Percentiles rank a stretch among this genome's conserved stretches.
These are phyloP conservation scores for Drosophila varians DNA, from an alignment of 1,140 invertebrate genomes.

Conservation along the genomic window DNA sequence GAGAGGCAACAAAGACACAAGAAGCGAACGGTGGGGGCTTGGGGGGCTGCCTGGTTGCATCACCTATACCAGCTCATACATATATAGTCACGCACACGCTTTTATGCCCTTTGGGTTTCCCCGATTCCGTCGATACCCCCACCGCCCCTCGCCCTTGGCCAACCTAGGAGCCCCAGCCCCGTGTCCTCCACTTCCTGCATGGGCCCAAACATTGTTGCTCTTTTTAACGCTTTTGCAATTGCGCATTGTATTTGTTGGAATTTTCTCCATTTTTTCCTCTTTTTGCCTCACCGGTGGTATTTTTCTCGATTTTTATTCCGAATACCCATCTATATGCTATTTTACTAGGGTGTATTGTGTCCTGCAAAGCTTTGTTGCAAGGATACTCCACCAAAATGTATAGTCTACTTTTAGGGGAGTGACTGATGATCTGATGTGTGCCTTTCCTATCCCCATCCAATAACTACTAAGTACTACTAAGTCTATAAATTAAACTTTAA, in stretches of 20 bases:
- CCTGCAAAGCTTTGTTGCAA: no score
- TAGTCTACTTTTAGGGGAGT: no score
- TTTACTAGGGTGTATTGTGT: neutral
- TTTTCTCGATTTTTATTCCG: conserved; percentile 13
- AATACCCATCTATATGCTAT: neutral
- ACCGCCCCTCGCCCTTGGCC: neutral
- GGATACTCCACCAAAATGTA: no score
- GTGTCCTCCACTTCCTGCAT: neutral
- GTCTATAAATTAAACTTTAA: neutral
- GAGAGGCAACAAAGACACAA: conserved; percentile 46
- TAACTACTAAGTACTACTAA: neutral
- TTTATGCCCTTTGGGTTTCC: conserved; percentile 57
- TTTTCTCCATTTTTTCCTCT: conserved; percentile 17
- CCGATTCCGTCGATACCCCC: conserved; percentile 6
- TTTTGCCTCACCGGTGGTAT: neutral
- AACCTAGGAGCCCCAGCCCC: neutral
- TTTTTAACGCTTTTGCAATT: conserved; percentile 75
- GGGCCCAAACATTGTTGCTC: conserved; percentile 72
- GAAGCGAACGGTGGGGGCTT: neutral
- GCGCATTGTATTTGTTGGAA: conserved; percentile 78
- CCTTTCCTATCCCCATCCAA: no score
- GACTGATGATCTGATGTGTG: no score
- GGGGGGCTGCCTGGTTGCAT: neutral
- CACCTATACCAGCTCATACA: conserved; percentile 22
- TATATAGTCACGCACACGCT: conserved; percentile 36